phyloP scores from a whole-genome alignment of 2,888 invertebrate genomes.

The Chrysolina haemoptera region DNA sequence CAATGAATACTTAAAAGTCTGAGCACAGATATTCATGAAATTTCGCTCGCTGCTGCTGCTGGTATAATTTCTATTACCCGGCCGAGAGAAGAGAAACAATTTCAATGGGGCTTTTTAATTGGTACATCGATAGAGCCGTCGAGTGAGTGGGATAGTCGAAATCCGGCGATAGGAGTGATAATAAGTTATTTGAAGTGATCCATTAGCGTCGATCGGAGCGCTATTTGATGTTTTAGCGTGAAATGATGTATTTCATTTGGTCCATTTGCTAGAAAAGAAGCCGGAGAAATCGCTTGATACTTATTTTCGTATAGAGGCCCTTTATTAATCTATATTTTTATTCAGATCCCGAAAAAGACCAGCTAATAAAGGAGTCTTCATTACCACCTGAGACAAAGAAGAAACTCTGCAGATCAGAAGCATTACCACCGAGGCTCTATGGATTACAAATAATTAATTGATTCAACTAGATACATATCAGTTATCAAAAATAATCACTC shows the following conservation, averaged over 20 bases:
- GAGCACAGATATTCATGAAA: slow-evolving; percentile 30
- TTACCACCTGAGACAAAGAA: too few relatives aligned
- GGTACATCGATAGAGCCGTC: slow-evolving; percentile 24
- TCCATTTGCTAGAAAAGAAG: neutral
- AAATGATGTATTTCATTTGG: neutral
- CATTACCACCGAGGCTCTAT: too few relatives aligned
- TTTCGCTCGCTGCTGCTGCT: slow-evolving; percentile 13
- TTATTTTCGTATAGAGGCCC: neutral
- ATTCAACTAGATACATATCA: too few relatives aligned
- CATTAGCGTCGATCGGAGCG: slow-evolving; percentile 56
- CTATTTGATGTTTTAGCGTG: slow-evolving; percentile 55
- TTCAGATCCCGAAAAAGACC: too few relatives aligned
- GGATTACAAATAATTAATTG: too few relatives aligned
- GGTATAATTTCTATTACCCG: slow-evolving; percentile 2
- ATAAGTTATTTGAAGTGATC: slow-evolving; percentile 58
- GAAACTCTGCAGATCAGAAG: too few relatives aligned
- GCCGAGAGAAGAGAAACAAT: slow-evolving; percentile 28
- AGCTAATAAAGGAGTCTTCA: too few relatives aligned
- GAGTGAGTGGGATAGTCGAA: slow-evolving; percentile 44
- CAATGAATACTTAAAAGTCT: slow-evolving; percentile 30
- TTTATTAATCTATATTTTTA: too few relatives aligned
- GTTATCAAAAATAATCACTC: too few relatives aligned
- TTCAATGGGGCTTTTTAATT: slow-evolving; percentile 36
- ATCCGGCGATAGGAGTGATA: slow-evolving; percentile 52
- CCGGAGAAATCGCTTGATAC: neutral